A percentile compares a stretch with the other conserved stretches of the same genome.
Evolutionary conservation across 2,797 vertebrate species (phyloP).

Genomic region (Sebastolobus altivelis): DNA sequence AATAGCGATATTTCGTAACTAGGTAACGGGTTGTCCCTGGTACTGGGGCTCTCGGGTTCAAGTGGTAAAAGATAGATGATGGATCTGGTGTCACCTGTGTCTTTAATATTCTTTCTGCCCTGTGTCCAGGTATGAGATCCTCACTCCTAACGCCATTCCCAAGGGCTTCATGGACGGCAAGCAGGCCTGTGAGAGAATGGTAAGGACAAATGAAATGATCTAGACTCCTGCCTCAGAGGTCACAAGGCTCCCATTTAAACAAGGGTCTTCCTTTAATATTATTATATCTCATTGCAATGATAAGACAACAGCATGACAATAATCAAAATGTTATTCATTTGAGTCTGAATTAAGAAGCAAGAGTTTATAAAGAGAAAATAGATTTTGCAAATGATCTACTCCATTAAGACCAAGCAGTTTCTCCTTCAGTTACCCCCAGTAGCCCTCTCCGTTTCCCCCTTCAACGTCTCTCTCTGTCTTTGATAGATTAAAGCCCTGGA

Average conservation of each 20-base stretch:
- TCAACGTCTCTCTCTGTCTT: not conserved
- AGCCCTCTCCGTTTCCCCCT: not conserved
- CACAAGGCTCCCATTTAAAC: not conserved
- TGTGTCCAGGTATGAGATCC: constrained; percentile 94
- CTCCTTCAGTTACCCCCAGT: not conserved
- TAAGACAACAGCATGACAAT: not conserved
- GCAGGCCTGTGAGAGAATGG: constrained; percentile 98
- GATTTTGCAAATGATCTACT: not conserved
- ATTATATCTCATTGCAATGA: not conserved
- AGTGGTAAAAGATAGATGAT: not conserved
- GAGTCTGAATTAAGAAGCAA: not conserved
- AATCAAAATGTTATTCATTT: not conserved
- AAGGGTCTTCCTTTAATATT: not conserved
- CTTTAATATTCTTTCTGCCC: constrained; percentile 20
- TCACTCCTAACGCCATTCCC: constrained; percentile 97
- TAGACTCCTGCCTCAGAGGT: constrained; percentile 69
- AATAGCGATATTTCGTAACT: no score
- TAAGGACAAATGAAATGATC: constrained; percentile 63
- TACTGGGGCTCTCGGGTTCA: no score
- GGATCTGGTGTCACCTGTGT: not conserved
- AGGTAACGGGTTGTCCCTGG: no score
- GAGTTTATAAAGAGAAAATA: not conserved
- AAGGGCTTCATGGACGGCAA: constrained; percentile 99
- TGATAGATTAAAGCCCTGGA: constrained; percentile 94
- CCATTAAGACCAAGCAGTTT: not conserved